Evolutionary conservation across 2,888 invertebrate genomes (phyloP).

Genomic region (Athripsodes cinereus): DNA sequence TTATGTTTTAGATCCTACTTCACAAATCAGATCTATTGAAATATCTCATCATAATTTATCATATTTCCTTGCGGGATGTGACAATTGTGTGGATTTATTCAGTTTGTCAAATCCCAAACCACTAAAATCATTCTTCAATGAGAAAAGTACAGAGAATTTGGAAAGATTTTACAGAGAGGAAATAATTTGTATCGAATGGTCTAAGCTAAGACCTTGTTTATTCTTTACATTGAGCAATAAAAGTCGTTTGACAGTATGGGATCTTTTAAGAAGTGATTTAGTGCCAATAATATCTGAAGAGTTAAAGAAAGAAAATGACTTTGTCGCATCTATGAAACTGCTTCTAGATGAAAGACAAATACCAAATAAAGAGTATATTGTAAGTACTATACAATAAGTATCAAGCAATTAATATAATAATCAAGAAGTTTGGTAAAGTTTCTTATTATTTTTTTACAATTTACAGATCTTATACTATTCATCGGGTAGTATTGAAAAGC

Average conservation of each 20-base stretch:
- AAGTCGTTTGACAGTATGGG: slow-evolving; percentile 15
- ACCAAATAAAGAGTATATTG: not conserved
- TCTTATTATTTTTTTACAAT: not conserved
- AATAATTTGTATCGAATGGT: slow-evolving; percentile 18
- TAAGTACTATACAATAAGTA: no score
- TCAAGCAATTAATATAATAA: no score
- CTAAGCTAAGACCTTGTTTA: slow-evolving; percentile 16
- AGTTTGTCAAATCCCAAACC: slow-evolving; percentile 11
- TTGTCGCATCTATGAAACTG: not conserved
- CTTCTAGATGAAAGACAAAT: not conserved
- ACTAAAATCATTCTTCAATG: slow-evolving; percentile 18
- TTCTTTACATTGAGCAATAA: slow-evolving; percentile 16
- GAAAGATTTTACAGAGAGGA: not conserved
- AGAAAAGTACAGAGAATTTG: not conserved
- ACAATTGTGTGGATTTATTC: slow-evolving; percentile 18
- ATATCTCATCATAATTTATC: slow-evolving; percentile 16
- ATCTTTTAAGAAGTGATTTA: slow-evolving; percentile 19
- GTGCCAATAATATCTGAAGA: slow-evolving; percentile 14
- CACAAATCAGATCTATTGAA: slow-evolving; percentile 14
- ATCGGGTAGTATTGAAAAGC: not conserved
- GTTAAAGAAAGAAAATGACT: not conserved
- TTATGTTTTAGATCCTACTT: slow-evolving; percentile 17
- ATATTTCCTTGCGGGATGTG: slow-evolving; percentile 20
- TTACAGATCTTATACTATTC: not conserved
- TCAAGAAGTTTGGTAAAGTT: not conserved